Percentiles rank a stretch among this genome's conserved stretches.
Conservation (phyloP, 2,113 vertebrate genomes). For the Urocynchramus pylzowi region DNA sequence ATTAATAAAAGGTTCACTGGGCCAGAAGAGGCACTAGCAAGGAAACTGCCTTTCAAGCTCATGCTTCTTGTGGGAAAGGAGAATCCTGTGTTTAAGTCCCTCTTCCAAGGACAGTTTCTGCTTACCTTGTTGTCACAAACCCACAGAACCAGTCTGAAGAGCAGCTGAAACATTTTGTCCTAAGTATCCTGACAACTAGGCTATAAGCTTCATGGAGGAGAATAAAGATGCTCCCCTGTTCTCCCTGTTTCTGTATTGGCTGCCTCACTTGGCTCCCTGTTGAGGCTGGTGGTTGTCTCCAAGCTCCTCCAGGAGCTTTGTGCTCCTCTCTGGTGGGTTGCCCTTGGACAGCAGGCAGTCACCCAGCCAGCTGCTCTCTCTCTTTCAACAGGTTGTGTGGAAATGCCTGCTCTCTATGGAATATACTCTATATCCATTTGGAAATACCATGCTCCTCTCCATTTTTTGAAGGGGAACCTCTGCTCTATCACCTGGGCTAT, state of each 20-base stretch:
- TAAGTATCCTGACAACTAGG: neutral
- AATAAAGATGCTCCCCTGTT: neutral
- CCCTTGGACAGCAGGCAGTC: neutral
- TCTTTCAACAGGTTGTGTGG: neutral
- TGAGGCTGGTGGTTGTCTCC: neutral
- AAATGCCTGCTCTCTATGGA: neutral
- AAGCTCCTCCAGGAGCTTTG: neutral
- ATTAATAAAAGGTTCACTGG: neutral
- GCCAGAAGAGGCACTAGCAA: neutral
- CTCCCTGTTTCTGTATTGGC: rapidly evolving
- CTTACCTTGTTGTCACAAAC: neutral
- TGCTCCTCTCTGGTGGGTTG: neutral
- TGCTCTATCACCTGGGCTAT: neutral
- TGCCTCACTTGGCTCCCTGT: neutral
- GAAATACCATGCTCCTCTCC: rapidly evolving
- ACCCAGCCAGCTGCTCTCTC: neutral
- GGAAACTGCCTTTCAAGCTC: neutral
- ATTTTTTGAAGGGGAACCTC: neutral
- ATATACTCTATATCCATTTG: neutral
- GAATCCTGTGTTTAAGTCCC: neutral
- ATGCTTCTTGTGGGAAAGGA: neutral
- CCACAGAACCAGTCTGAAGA: neutral
- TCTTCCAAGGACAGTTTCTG: neutral
- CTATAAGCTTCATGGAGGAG: neutral
- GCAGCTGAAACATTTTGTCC: neutral